phyloP scores from a whole-genome alignment of 30 jellyfish, hydroid and myxozoan species.

The Hydractinia echinata region DNA sequence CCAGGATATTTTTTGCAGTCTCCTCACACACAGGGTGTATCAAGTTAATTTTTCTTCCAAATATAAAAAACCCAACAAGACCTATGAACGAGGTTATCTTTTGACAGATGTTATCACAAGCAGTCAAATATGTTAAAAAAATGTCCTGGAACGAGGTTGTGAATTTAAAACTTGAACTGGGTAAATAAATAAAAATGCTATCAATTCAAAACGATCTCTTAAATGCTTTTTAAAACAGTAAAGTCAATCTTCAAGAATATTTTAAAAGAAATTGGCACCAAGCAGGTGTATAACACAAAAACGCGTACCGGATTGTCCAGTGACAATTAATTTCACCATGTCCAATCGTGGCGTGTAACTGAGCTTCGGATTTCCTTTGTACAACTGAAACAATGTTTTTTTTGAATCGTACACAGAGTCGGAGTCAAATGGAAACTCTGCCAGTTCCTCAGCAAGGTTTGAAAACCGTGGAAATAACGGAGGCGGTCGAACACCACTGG shows the following conservation, averaged over 20 bases:
- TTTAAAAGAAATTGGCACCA: too few relatives aligned
- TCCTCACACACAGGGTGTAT: too few relatives aligned
- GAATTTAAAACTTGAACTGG: background rate
- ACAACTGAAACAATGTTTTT: slow-evolving; percentile 1
- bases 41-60: too few relatives aligned
- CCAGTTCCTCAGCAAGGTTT: slow-evolving; percentile 10
- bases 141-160: background rate
- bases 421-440: background rate
- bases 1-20: too few relatives aligned
- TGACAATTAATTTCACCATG: slow-evolving; percentile 11
- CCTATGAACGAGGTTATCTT: too few relatives aligned
- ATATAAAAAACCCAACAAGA: too few relatives aligned
- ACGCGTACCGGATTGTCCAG: slow-evolving; percentile 1
- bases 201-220: too few relatives aligned
- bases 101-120: too few relatives aligned
- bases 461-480: slow-evolving; percentile 55
- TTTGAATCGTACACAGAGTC: background rate
- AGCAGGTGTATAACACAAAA: background rate
- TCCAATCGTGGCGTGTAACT: slow-evolving; percentile 18
- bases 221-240: too few relatives aligned
- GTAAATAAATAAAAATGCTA: background rate
- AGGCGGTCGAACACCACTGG: slow-evolving; percentile 63
- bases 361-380: slow-evolving; percentile 22
- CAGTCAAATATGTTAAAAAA: background rate
- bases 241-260: too few relatives aligned